Base-by-base conservation (phyloP, 2,888 invertebrate species). In the Lithophane leautieri region DNA sequence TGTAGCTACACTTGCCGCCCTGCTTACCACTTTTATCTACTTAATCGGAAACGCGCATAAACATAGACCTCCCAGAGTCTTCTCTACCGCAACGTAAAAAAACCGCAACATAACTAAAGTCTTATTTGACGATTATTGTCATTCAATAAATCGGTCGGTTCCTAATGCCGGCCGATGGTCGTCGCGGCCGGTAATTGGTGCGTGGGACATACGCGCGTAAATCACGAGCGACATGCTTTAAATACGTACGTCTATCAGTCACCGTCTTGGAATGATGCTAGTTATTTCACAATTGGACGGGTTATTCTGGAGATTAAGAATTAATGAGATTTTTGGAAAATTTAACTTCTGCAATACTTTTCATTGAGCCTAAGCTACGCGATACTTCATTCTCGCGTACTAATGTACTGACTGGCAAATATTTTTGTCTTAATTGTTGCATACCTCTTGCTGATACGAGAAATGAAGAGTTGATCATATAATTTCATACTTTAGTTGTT, bases 171-270 rank as follows among this genome's bases (percentile, higher is more conserved):
- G 70, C 50, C 44, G 67, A 60, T 34, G 60, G 66, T 62, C 63
- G 68, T 25, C 28, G 73, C 61, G 58, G 58, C 54, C 50, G 34
- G 83, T 83, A 74, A 83, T 85, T 85, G 86, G 78, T 72, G 75
- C 68, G 78, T 75, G 78, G 90, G 91, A 60, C 54, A 66, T 22
- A 89, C 87, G 89, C 86, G 84, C 89, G 90, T 95, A 95, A 95
- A 95, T 95, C 95, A 94, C 76, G 84, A 58, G 88, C 86, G 90
- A 90, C 92, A 91, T 90, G 87, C 90, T 66, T 84, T 95, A 95
- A 94, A 95, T 94, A 90, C 76, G 79, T 88, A 90, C 90, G 92
- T 91, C 91, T 89, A 92, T 94, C 94, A 93, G 91, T 93, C 94
- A 90, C 87, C 83, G 91, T 85, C 71, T 75, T 82, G 85, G 88